Evolutionary conservation across 2,113 vertebrate genomes (phyloP).

Genomic region (Scartelaos histophorus): DNA sequence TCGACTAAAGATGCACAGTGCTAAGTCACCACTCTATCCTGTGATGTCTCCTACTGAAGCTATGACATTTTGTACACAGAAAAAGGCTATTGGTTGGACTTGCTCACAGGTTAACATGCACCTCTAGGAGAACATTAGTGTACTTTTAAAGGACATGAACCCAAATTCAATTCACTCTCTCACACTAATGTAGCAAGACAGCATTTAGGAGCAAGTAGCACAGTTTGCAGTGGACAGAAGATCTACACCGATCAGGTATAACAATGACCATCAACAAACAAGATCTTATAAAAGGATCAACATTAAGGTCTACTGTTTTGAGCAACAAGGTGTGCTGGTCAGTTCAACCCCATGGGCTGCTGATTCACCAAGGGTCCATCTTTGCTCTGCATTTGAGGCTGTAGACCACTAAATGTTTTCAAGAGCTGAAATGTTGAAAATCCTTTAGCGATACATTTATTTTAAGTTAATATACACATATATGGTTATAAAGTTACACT

Average conservation of each 20-base stretch:
- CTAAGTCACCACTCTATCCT: conserved; percentile 52
- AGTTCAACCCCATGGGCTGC: not conserved
- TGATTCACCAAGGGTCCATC: not conserved
- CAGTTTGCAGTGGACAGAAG: conserved; percentile 43
- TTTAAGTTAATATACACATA: not conserved
- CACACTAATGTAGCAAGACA: conserved; percentile 33
- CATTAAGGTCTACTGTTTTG: not conserved
- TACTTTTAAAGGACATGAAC: conserved; percentile 61
- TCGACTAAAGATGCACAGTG: conserved; percentile 54
- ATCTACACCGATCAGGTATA: conserved; percentile 16
- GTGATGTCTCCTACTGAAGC: conserved; percentile 46
- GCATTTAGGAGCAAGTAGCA: conserved; percentile 49
- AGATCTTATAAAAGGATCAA: not conserved
- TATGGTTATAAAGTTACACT: not conserved
- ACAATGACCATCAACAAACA: not conserved
- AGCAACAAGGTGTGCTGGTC: not conserved
- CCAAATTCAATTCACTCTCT: conserved; percentile 26
- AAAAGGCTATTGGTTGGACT: conserved; percentile 40
- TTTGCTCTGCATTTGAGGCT: not conserved
- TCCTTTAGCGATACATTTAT: not conserved
- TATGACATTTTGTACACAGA: conserved; percentile 37
- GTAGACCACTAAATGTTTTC: not conserved
- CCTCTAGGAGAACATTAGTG: conserved; percentile 61
- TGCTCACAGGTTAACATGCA: conserved; percentile 66
- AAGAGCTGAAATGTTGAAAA: not conserved